Evolutionary conservation across 2,797 vertebrate species (phyloP), one percentile per base, ranked within the genome.

Genomic region (Gastrophryne carolinensis): DNA sequence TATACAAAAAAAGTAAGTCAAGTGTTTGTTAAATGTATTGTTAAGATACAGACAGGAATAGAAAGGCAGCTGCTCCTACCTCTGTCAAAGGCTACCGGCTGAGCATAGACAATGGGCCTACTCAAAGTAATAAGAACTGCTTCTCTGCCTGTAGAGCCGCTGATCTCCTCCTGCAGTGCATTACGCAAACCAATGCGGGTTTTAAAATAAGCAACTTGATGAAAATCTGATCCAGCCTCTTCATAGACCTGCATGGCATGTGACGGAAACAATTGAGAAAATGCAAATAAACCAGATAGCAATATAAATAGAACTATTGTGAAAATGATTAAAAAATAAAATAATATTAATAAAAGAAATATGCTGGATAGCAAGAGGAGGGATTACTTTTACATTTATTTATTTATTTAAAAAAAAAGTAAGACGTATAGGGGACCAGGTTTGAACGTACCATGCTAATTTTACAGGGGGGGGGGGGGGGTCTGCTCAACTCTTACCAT

Each of bases 171-270:
- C 86, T 98, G 87, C 49, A 99, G 90, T 21, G 98, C 98, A 47
- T 99, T 99, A 26, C 98, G 91, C 80, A 99, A 87, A 52, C 98
- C 97, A 27, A 99, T 98, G 65, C 96, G 93, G 24, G 98, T 99
- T 81, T 96, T 93, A 87, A 99, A 99, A 87, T 98, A 99, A 0
- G 98, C 98, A 83, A 99, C 98, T 81, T 99, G 98, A 87, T 98
- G 96, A 82, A 99, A 99, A 86, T 99, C 98, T 50, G 98, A 98
- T 62, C 97, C 95, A n/a, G 98, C 98, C 89, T 99, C 98, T 84
- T 99, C 97, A 76, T 99, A 99, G 52, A 99, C 98, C 98, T 99
- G 81, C 54, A 83, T 10, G n/a, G 10, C 5, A 6, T 15, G 60
- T 3, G 67, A 8, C 1, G 29, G 13, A 53, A 53, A 67, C 13